Evolutionary conservation across 2,113 vertebrate genomes (phyloP), one percentile per base, ranked within the genome.

Genomic region (Lophius piscatorius): DNA sequence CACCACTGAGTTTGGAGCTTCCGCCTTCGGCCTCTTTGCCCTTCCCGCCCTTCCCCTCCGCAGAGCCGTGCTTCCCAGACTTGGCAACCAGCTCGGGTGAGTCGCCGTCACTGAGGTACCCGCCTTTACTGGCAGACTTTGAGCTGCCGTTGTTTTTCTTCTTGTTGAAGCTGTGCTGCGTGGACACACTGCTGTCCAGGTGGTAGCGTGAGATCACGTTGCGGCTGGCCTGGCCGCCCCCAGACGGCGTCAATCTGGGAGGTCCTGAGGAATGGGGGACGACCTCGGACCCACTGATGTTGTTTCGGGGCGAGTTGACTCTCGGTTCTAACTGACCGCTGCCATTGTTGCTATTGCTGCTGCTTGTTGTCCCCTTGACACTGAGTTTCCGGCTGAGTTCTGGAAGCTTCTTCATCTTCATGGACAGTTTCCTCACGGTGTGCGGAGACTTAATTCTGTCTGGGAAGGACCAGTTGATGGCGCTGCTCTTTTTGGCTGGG

Each of bases 191-290:
- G 82, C 94, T 98, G 87, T 99, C 97, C 0, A 99, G 91, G 73
- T 98, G 97, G 87, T 98, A 99, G 23, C 94, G 93, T 24, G 96
- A 98, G 84, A 99, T 99, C n/a, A 99, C 96, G 0, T 97, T 99
- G 4, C 95, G 93, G 68, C 93, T 96, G 5, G 94, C 84, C 7
- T 31, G 92, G 2, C 86, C 90, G 22, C 72, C 92, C 2, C 92
- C 93, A 13, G 91, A 78, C 13, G 93, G 70, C 6, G 90, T 79
- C 9, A 95, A 82, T 24, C 90, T 77, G 2, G 87, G 24, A 44
- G 79, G 85, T 2, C 81, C 69, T 0, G 78, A 80, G 13, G 62
- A 59, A 22, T 81, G 76, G 6, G 74, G 22, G 18, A 23, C 51
- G 1, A 58, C 40, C 9, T 91, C 91, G 0, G 55, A 46, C 0